phyloP scores from a whole-genome alignment of 2,113 vertebrate genomes.

The Ardeotis arabs region DNA sequence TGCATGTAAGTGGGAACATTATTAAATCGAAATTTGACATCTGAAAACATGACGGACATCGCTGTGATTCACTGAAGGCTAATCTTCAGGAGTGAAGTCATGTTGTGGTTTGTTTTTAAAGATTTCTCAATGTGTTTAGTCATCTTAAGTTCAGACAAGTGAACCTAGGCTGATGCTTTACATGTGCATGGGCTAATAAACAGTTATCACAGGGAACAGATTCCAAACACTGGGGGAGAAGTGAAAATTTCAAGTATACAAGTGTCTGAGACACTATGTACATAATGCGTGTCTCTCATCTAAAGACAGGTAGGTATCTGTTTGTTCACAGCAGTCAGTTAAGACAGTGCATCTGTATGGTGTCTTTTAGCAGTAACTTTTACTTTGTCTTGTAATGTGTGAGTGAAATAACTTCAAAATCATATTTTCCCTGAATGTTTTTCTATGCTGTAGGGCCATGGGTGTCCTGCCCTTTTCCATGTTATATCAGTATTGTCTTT shows the following conservation, averaged over 20 bases:
- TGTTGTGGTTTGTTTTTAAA: background rate
- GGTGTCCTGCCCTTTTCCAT: background rate
- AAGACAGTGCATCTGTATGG: background rate
- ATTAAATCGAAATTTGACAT: background rate
- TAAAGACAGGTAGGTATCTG: background rate
- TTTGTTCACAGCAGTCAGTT: background rate
- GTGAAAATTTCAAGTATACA: background rate
- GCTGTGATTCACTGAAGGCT: background rate
- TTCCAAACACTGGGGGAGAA: background rate
- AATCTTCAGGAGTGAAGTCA: background rate
- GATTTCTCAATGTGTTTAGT: background rate
- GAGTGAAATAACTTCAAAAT: background rate
- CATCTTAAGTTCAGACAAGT: background rate
- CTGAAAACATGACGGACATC: background rate
- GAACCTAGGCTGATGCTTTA: background rate
- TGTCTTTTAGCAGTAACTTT: background rate
- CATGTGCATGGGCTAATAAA: background rate
- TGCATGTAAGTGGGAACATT: background rate
- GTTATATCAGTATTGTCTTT: background rate
- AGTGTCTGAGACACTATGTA: background rate
- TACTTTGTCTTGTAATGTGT: background rate
- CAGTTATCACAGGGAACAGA: background rate
- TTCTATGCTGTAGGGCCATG: background rate
- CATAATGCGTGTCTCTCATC: background rate
- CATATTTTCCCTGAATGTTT: background rate